A percentile compares a stretch with the other conserved stretches of the same genome.
Evolutionary conservation across 2,888 invertebrate species (phyloP).

Genomic region (Mimumesa dahlbomi): DNA sequence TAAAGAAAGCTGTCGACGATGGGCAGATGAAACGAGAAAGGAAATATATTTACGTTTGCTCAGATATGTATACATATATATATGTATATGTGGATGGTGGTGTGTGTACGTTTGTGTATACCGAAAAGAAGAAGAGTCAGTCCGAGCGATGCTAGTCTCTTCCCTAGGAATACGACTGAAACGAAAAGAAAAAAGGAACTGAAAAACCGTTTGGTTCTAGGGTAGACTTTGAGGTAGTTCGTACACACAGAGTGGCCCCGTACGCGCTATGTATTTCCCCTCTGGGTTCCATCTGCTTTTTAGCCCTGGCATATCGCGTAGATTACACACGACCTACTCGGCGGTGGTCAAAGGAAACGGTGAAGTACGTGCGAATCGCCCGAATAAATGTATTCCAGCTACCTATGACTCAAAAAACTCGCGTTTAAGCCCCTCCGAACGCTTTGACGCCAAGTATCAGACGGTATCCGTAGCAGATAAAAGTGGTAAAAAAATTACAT

Average conservation of each 20-base stretch:
- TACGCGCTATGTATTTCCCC: slow-evolving; percentile 28
- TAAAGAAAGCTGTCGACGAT: slow-evolving; percentile 50
- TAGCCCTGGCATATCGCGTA: slow-evolving; percentile 37
- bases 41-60: slow-evolving; percentile 39
- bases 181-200: slow-evolving; percentile 27
- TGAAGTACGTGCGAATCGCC: slow-evolving; percentile 46
- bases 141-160: slow-evolving; percentile 34
- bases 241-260: slow-evolving; percentile 35
- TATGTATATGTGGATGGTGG: too few species aligned
- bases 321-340: slow-evolving; percentile 57
- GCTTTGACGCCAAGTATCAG: slow-evolving; percentile 26
- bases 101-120: neutral
- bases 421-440: slow-evolving; percentile 14
- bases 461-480: slow-evolving; percentile 14
- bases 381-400: slow-evolving; percentile 49
- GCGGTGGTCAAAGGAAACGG: slow-evolving; percentile 52
- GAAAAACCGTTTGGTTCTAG: slow-evolving; percentile 47
- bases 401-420: slow-evolving; percentile 26
- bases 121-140: slow-evolving; percentile 6
- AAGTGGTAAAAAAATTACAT: slow-evolving; percentile 19
- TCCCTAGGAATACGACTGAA: slow-evolving; percentile 39
- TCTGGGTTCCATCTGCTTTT: slow-evolving; percentile 34
- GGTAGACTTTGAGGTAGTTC: slow-evolving; percentile 50
- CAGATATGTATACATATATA: neutral
- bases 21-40: slow-evolving; percentile 6